Conservation (phyloP, 1,140 invertebrate species). For the Eupristina koningsbergeri region DNA sequence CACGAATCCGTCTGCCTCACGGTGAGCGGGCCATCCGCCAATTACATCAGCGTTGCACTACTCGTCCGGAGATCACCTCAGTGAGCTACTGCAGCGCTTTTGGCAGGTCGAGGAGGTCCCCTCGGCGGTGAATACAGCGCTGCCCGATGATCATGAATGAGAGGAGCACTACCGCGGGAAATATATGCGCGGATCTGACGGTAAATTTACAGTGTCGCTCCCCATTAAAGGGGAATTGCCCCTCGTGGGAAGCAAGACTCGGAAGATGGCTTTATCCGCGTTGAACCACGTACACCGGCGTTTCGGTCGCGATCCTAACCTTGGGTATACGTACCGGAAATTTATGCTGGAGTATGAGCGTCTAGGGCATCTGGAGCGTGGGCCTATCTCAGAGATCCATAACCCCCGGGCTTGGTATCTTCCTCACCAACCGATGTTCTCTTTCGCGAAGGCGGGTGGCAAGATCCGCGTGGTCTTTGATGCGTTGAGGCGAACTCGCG, state of each 20-base stretch:
- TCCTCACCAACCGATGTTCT: constrained; percentile 40
- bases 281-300: not conserved
- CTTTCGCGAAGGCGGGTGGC: constrained; percentile 43
- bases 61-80: too few species aligned
- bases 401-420: constrained; percentile 35
- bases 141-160: too few species aligned
- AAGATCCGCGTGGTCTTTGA: too few species aligned
- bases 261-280: not conserved
- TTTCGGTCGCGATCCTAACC: constrained; percentile 26
- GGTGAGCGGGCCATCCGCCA: too few species aligned
- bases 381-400: constrained; percentile 15
- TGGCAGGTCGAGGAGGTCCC: too few species aligned
- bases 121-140: too few species aligned
- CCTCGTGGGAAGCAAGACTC: not conserved
- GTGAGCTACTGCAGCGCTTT: too few species aligned
- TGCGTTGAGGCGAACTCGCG: not conserved
- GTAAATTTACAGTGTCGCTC: too few species aligned
- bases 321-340: constrained; percentile 50
- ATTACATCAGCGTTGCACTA: too few species aligned
- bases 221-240: not conserved
- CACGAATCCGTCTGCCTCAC: too few species aligned
- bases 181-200: too few species aligned
- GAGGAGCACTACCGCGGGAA: too few species aligned
- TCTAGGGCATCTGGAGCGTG: constrained; percentile 56
- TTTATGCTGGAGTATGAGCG: constrained; percentile 56